Conservation (phyloP, 2,888 invertebrate genomes). For the Stegophylla sp. region DNA sequence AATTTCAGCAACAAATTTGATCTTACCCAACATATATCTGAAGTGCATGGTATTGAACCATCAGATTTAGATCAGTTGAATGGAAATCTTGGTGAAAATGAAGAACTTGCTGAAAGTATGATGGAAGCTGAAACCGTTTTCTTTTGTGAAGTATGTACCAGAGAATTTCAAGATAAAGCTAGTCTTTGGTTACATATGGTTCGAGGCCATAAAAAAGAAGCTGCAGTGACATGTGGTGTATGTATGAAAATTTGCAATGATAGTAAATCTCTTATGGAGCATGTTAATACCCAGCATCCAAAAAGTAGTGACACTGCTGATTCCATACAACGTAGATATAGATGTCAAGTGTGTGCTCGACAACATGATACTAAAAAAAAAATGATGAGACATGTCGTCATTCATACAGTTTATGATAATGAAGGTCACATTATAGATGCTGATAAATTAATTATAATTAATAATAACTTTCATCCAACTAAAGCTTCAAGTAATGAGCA, state of each 20-base stretch:
- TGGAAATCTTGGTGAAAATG: conserved; percentile 54
- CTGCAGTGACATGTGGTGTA: conserved; percentile 69
- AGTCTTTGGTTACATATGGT: conserved; percentile 69
- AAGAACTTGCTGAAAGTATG: conserved; percentile 63
- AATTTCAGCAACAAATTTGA: conserved; percentile 59
- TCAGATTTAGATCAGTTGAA: conserved; percentile 56
- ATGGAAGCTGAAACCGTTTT: conserved; percentile 67
- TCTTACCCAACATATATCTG: conserved; percentile 60
- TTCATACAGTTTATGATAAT: conserved; percentile 67
- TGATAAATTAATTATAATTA: conserved; percentile 63
- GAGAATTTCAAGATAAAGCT: conserved; percentile 67
- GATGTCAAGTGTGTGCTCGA: conserved; percentile 67
- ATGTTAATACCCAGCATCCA: conserved; percentile 67
- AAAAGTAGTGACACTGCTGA: conserved; percentile 61
- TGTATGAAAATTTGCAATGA: conserved; percentile 68
- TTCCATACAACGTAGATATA: conserved; percentile 63
- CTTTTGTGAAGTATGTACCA: conserved; percentile 66
- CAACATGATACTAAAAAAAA: conserved; percentile 69
- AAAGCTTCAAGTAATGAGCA: conserved; percentile 57
- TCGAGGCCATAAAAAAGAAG: conserved; percentile 68
- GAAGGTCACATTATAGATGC: conserved; percentile 63
- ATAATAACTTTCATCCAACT: conserved; percentile 62
- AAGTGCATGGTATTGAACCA: conserved; percentile 60
- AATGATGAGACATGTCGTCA: conserved; percentile 68
- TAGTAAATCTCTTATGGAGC: conserved; percentile 67